Percentiles rank a stretch among this genome's conserved stretches.
phyloP scores from a whole-genome alignment of 2,888 invertebrate genomes.

The Drosophila paranaensis region DNA sequence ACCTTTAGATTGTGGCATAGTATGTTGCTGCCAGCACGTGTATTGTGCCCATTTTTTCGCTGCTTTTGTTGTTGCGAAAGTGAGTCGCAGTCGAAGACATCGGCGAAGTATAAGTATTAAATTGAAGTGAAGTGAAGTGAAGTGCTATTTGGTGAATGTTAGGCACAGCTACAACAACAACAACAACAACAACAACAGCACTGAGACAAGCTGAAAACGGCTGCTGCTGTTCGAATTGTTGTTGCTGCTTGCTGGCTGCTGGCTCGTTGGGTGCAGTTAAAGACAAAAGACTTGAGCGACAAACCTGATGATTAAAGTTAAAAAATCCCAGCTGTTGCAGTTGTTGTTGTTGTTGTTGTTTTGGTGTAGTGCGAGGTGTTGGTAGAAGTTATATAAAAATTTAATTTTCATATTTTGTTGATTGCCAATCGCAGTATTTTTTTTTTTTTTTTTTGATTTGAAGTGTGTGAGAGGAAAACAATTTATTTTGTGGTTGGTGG shows the following conservation, averaged over 20 bases:
- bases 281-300: conserved; percentile 84
- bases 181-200: conserved; percentile 25
- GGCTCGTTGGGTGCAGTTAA: conserved; percentile 52
- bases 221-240: conserved; percentile 38
- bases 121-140: conserved; percentile 35
- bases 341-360: conserved; percentile 69
- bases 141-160: conserved; percentile 69
- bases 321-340: conserved; percentile 84
- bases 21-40: conserved; percentile 60
- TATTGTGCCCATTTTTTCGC: conserved; percentile 60
- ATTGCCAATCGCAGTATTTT: conserved; percentile 34
- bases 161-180: conserved; percentile 36
- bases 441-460: conserved; percentile 16
- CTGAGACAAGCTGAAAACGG: conserved; percentile 41
- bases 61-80: conserved; percentile 64
- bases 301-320: conserved; percentile 84
- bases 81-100: conserved; percentile 43
- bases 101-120: conserved; percentile 7
- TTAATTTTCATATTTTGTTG: conserved; percentile 27
- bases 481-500: conserved; percentile 28
- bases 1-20: conserved; percentile 54
- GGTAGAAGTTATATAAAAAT: conserved; percentile 30
- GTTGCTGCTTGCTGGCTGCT: conserved; percentile 24
- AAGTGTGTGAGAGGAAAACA: conserved; percentile 38
- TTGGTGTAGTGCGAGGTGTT: conserved; percentile 34